Evolutionary conservation across 2,797 vertebrate genomes (phyloP), one percentile per base, ranked within the genome.

Genomic region (Enteromius radiatus): DNA sequence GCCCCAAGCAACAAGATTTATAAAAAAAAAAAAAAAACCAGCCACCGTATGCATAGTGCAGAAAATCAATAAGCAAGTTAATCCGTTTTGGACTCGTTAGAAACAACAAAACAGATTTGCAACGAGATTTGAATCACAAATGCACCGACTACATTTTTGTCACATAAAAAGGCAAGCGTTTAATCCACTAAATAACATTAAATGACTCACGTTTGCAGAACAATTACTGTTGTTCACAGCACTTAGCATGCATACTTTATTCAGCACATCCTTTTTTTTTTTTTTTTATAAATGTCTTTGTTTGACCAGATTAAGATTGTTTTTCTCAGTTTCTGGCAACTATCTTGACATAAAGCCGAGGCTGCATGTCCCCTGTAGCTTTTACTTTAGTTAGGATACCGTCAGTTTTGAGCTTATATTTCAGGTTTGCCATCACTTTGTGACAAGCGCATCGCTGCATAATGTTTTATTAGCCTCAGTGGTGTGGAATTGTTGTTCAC

Each of bases 101-200:
- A 26, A 45, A 28, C 14, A 45, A 70, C 41, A 70, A 45, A 70
- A 45, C 14, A 17, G 68, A 70, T 70, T 28, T 28, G 23, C 14
- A 28, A 70, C 3, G 8, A 70, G 68, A 70, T 70, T 28, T 70
- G 14, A 47, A 70, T 70, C 68, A 17, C 41, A 70, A 23, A 70
- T 47, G 41, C 68, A 70, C 11, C 10, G 26, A 63, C 59, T 28
- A 28, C 14, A 31, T 63, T 63, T 63, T 63, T 3, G 2, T 31
- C 59, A 17, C 15, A 2, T 47, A 47, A 47, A 69, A 70, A 70
- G 12, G 23, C 15, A 47, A 9, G 26, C 5, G 59, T 8, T 70
- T 70, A 70, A 70, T 47, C 68, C 41, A 70, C 68, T 28, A 47
- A 70, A 70, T 28, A 70, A 45, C 14, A 5, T 70, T 9, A 47